Evolutionary conservation across 2,797 vertebrate species (phyloP).

Genomic region (Poecile montanus): DNA sequence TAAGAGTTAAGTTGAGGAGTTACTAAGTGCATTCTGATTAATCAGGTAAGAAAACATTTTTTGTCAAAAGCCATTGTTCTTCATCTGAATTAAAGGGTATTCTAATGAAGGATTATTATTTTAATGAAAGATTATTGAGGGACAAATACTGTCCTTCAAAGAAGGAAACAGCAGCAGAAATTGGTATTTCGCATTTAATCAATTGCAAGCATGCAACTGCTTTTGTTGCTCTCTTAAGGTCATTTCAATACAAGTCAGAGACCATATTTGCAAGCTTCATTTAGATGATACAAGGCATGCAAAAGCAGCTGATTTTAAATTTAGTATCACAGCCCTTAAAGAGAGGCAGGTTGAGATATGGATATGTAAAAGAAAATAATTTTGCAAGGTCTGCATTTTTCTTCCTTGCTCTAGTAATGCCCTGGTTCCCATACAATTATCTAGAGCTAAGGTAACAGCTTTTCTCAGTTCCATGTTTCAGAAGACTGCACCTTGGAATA

Average conservation of each 20-base stretch:
- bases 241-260: background rate
- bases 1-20: background rate
- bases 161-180: background rate
- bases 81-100: background rate
- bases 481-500: background rate
- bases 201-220: background rate
- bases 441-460: background rate
- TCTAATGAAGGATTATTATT: background rate
- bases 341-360: background rate
- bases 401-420: background rate
- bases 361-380: background rate
- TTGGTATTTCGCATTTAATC: background rate
- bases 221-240: background rate
- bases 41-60: background rate
- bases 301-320: background rate
- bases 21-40: background rate
- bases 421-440: background rate
- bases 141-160: background rate
- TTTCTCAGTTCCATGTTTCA: background rate
- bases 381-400: background rate
- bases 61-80: background rate
- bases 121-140: background rate
- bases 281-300: background rate
- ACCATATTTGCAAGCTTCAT: background rate
- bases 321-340: background rate